Evolutionary conservation across 23 tunicate species (phyloP), one percentile per base, ranked within the genome.

Genomic region (Botrylloides violaceus): DNA sequence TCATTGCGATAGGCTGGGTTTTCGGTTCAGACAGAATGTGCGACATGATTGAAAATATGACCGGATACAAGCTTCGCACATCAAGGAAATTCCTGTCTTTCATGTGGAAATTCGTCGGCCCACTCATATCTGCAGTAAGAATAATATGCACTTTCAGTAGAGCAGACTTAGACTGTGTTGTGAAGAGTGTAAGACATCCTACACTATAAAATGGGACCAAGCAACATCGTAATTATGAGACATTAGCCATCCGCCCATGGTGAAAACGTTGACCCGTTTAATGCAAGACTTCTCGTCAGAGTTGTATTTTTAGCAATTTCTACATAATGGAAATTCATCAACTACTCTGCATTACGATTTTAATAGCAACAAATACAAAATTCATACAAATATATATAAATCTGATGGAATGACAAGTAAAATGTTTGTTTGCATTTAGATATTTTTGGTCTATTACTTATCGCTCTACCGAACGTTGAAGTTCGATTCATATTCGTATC

Each of bases 401-500:
- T n/a, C n/a, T n/a, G n/a, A n/a, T n/a, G n/a, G n/a, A n/a, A n/a
- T n/a, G n/a, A n/a, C n/a, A n/a, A n/a, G n/a, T n/a, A n/a, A n/a
- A n/a, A n/a, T n/a, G n/a, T n/a, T n/a, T n/a, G n/a, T n/a, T n/a
- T n/a, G n/a, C n/a, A n/a, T 59, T 59, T 76, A 82, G 88, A 32
- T 68, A 4, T 61, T 83, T 6, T 38, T 62, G 9, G 27, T 83
- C 24, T 71, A 81, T 50, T 65, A 60, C 29, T 27, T 77, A 22
- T 76, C 78, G 1, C 32, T 48, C 26, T 61, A 74, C 49, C 24
- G 38, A 49, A 66, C 77, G 5, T 73, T 83, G 36, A 30, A 59
- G 2, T 32, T 77, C 20, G 73, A 71, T 37, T 66, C 48, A 6
- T 77, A 83, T 56, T 7, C 4, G 28, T 83, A 65, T 36, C 90